A percentile compares a stretch with the other conserved stretches of the same genome.
phyloP scores from a whole-genome alignment of 2,113 vertebrate species.

The Hystrix brachyura region DNA sequence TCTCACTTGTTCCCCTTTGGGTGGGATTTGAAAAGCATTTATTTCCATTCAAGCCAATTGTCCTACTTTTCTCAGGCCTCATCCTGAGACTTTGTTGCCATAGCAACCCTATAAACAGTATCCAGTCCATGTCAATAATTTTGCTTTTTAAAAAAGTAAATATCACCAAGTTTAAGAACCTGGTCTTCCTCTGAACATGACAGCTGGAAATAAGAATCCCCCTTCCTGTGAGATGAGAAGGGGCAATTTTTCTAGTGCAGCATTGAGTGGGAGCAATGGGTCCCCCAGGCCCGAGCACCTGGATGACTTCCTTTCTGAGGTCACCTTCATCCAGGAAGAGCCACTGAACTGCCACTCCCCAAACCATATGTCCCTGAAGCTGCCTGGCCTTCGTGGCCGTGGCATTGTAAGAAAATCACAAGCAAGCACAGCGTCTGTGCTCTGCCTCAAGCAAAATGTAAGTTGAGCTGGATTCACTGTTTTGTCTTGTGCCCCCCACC shows the following conservation, averaged over 20 bases:
- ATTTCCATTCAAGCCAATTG: not conserved
- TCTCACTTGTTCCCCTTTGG: not conserved
- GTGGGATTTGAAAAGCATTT: slow-evolving; percentile 24
- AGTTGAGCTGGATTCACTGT: not conserved
- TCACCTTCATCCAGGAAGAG: not conserved
- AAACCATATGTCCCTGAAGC: not conserved
- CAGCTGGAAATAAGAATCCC: not conserved
- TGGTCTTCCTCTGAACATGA: not conserved
- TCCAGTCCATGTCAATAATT: not conserved
- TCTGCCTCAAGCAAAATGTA: not conserved
- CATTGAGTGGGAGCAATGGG: not conserved
- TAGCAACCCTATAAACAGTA: slow-evolving; percentile 20
- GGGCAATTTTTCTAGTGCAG: not conserved
- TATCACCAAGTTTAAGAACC: slow-evolving; percentile 3
- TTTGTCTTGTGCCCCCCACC: not conserved
- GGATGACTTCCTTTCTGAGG: not conserved
- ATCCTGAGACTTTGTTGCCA: not conserved
- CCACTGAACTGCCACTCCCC: not conserved
- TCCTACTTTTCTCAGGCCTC: not conserved
- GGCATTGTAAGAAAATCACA: not conserved
- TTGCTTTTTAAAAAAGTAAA: not conserved
- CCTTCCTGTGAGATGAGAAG: not conserved
- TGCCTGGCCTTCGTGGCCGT: not conserved
- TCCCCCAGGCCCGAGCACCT: not conserved
- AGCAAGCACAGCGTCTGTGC: not conserved